Conservation (phyloP, 1,140 invertebrate genomes). For the Pseudoatta argentina region DNA sequence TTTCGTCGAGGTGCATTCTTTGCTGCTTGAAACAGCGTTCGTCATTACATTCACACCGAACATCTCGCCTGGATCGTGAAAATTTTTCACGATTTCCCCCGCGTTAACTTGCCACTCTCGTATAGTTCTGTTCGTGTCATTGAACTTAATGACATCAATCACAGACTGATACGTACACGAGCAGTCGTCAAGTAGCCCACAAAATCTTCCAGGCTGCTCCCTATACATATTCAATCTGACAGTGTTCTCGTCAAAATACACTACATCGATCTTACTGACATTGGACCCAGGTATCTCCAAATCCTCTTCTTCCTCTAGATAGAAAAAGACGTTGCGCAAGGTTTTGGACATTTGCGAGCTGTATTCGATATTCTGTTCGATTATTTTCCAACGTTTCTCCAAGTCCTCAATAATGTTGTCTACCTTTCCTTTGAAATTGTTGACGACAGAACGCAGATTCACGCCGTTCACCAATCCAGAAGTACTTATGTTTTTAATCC, state of each 20-base stretch:
- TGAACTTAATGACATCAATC: slow-evolving; percentile 53
- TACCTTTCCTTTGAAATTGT: background rate
- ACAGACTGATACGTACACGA: slow-evolving; percentile 74
- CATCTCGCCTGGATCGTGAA: slow-evolving; percentile 58
- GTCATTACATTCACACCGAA: slow-evolving; percentile 70
- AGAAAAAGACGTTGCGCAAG: slow-evolving; percentile 68
- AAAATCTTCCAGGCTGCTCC: slow-evolving; percentile 67
- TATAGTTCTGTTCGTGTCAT: background rate
- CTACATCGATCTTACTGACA: slow-evolving; percentile 56
- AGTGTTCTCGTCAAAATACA: slow-evolving; percentile 36
- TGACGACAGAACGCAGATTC: background rate
- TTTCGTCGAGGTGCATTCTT: slow-evolving; percentile 53
- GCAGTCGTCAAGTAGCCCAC: slow-evolving; percentile 75
- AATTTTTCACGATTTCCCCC: slow-evolving; percentile 65
- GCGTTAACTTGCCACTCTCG: slow-evolving; percentile 34
- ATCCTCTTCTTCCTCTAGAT: slow-evolving; percentile 72
- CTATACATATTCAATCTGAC: slow-evolving; percentile 72
- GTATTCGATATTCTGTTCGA: background rate
- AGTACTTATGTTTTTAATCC: slow-evolving; percentile 51
- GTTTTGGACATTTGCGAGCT: background rate
- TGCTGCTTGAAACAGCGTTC: slow-evolving; percentile 64
- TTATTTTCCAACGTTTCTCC: background rate
- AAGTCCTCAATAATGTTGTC: background rate
- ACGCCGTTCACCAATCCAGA: slow-evolving; percentile 63
- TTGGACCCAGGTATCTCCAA: slow-evolving; percentile 65